Evolutionary conservation across 2,888 invertebrate species (phyloP).

Genomic region (Lithophane socia): DNA sequence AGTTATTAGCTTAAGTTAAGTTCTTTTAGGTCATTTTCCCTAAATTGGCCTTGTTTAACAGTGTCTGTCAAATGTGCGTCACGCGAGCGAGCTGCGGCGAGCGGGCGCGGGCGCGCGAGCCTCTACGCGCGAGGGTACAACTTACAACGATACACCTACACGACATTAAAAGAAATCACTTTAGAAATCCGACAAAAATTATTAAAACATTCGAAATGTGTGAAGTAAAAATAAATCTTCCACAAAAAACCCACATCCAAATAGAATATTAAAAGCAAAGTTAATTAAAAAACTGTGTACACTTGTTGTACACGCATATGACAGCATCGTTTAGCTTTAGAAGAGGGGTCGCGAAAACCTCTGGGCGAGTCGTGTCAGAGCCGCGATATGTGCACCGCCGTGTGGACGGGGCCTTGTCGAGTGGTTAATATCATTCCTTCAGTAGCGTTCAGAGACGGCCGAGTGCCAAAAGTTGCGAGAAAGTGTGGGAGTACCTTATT

Average conservation of each 20-base stretch:
- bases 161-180: conserved; percentile 87
- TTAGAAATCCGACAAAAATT: conserved; percentile 74
- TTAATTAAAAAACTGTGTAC: conserved; percentile 78
- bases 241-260: conserved; percentile 89
- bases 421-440: conserved; percentile 69
- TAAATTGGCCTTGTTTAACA: conserved; percentile 88
- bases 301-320: conserved; percentile 71
- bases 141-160: conserved; percentile 66
- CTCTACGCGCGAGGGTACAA: conserved; percentile 51
- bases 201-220: conserved; percentile 75
- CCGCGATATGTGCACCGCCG: conserved; percentile 44
- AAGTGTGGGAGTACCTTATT: conserved; percentile 66
- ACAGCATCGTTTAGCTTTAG: conserved; percentile 75
- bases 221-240: conserved; percentile 77
- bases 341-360: conserved; percentile 78
- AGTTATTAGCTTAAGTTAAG: conserved; percentile 90
- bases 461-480: conserved; percentile 67
- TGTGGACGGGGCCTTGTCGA: conserved; percentile 55
- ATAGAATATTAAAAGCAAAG: conserved; percentile 84
- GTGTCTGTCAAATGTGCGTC: conserved; percentile 87
- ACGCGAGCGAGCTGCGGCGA: conserved; percentile 67
- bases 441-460: conserved; percentile 78
- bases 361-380: conserved; percentile 64
- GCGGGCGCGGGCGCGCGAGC: conserved; percentile 61
- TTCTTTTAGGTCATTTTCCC: conserved; percentile 89